Percentiles rank a stretch among this genome's conserved stretches.
Conservation (phyloP, 53 echinoderm and acorn worm genomes). For the Antedon mediterranea region DNA sequence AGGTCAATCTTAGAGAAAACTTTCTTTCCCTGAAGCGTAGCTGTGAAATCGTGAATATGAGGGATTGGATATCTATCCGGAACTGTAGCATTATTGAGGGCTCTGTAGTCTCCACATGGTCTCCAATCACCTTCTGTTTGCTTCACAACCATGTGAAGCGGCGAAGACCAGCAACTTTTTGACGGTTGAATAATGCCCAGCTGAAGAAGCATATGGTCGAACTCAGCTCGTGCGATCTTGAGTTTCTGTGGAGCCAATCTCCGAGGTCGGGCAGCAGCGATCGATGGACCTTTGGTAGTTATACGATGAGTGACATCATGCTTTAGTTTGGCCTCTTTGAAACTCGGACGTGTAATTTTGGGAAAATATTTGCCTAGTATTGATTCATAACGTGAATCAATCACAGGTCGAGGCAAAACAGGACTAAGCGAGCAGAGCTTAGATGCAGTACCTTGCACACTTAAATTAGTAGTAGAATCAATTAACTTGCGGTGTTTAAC, state of each 20-base stretch:
- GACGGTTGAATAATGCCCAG: conserved; percentile 30
- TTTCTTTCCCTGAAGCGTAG: conserved; percentile 5
- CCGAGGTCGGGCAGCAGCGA: conserved; percentile 19
- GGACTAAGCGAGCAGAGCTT: not conserved
- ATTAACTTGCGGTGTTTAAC: too few relatives aligned
- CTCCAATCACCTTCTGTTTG: not conserved
- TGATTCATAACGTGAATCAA: not conserved
- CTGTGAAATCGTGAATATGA: conserved; percentile 33
- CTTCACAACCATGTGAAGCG: conserved; percentile 8
- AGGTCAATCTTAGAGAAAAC: conserved; percentile 33
- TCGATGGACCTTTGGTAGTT: conserved; percentile 19
- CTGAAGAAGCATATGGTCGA: conserved; percentile 35
- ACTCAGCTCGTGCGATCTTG: conserved; percentile 12
- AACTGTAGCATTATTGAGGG: conserved; percentile 18
- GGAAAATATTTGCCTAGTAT: not conserved
- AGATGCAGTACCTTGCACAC: too few relatives aligned
- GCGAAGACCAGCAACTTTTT: conserved; percentile 24
- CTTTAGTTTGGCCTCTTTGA: conserved; percentile 4
- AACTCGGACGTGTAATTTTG: not conserved
- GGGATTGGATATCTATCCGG: conserved; percentile 34
- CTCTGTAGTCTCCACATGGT: conserved; percentile 24
- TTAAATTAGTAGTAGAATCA: not conserved
- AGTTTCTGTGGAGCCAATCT: conserved; percentile 5
- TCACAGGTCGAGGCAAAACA: not conserved
- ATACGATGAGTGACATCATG: conserved; percentile 38